Percentiles rank a stretch among this genome's conserved stretches.
phyloP scores from a whole-genome alignment of 2,797 vertebrate genomes.

The Pristis pectinata region DNA sequence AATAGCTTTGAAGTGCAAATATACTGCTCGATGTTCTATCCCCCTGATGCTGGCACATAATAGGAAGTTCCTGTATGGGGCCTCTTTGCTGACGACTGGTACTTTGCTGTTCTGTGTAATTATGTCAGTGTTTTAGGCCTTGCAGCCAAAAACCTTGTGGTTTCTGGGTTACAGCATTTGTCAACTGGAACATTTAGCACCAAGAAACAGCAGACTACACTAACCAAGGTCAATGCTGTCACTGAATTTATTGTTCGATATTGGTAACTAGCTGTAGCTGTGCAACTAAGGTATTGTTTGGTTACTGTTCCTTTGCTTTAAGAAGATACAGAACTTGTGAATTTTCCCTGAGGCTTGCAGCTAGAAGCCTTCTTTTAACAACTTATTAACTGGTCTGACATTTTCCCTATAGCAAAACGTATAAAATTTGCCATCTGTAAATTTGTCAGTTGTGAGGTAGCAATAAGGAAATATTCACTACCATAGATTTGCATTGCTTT shows the following conservation, averaged over 20 bases:
- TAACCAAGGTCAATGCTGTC: neutral
- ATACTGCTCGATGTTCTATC: neutral
- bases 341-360: neutral
- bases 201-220: neutral
- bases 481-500: neutral
- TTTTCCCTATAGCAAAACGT: neutral
- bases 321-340: neutral
- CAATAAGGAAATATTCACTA: neutral
- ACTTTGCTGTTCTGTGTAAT: neutral
- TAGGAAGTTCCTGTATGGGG: neutral
- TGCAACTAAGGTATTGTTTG: neutral
- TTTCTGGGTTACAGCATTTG: neutral
- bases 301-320: neutral
- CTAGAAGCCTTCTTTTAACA: too few species aligned
- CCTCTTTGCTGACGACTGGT: neutral
- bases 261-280: neutral
- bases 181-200: neutral
- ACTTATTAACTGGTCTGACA: neutral
- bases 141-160: neutral
- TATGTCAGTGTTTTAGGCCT: neutral
- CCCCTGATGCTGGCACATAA: neutral
- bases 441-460: neutral
- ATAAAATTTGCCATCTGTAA: neutral
- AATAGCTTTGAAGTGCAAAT: neutral
- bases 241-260: neutral